phyloP scores from a whole-genome alignment of 2,797 vertebrate species.

The Nannoperca obscura region DNA sequence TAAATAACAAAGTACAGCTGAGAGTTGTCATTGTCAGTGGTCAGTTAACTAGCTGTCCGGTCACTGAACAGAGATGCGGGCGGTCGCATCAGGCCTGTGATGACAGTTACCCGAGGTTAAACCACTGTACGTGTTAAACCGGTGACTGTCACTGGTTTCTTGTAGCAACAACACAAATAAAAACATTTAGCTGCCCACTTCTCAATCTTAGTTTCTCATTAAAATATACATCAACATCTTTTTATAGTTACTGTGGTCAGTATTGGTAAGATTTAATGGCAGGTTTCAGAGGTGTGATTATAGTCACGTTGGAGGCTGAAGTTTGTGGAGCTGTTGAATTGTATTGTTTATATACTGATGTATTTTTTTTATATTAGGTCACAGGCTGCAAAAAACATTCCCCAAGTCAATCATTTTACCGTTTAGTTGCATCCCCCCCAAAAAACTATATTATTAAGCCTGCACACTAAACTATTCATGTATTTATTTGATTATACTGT shows the following conservation, averaged over 20 bases:
- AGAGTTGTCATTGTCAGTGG: neutral
- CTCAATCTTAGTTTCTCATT: too few relatives aligned
- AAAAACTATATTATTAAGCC: too few relatives aligned
- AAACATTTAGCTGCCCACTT: neutral
- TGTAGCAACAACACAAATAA: neutral
- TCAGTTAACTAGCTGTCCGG: neutral
- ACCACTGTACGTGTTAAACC: neutral
- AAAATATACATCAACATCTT: neutral
- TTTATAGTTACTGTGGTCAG: too few relatives aligned
- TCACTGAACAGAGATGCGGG: neutral
- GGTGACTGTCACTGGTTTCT: too few relatives aligned
- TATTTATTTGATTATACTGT: neutral
- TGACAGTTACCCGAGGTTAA: neutral
- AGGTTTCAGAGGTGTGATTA: neutral
- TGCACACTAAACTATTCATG: too few relatives aligned
- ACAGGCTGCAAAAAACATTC: neutral
- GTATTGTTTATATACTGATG: neutral
- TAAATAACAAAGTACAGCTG: neutral
- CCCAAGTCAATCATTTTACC: neutral
- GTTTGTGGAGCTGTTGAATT: neutral
- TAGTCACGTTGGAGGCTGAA: neutral
- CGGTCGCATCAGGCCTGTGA: constrained; percentile 3
- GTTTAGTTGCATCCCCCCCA: too few relatives aligned
- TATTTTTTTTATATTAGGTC: neutral
- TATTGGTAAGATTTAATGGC: too few relatives aligned